Percentiles rank a stretch among this genome's conserved stretches.
These are phyloP conservation scores for Zapornia atra DNA, from an alignment of 2,113 vertebrate species.

Conservation along the genomic window DNA sequence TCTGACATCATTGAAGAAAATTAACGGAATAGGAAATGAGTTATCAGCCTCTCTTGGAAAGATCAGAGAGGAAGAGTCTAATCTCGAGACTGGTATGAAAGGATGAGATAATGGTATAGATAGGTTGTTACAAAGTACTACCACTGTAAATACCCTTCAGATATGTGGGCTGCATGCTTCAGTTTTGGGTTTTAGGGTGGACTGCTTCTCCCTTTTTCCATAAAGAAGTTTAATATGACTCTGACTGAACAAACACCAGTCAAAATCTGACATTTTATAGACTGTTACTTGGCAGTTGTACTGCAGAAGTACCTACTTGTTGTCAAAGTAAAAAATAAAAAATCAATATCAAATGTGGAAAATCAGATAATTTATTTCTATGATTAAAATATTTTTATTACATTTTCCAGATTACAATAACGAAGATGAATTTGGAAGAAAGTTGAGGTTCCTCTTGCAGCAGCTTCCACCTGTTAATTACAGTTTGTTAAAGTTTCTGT, in stretches of 20 bases:
- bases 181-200: background rate
- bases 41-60: background rate
- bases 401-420: conserved; percentile 88
- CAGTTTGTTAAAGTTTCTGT: conserved; percentile 93
- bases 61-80: background rate
- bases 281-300: background rate
- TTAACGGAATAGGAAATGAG: background rate
- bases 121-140: background rate
- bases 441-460: conserved; percentile 94
- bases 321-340: background rate
- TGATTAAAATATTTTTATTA: conserved; percentile 54
- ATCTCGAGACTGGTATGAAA: background rate
- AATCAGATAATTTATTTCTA: conserved; percentile 26
- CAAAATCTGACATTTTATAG: background rate
- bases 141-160: background rate
- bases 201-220: background rate
- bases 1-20: background rate
- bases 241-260: background rate
- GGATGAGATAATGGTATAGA: background rate
- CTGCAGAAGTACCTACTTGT: background rate
- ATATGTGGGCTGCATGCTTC: background rate
- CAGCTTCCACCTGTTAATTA: conserved; percentile 97
- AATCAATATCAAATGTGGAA: conserved; percentile 18
- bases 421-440: conserved; percentile 94
- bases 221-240: background rate